Percentiles rank a stretch among this genome's conserved stretches.
Evolutionary conservation across 2,113 vertebrate species (phyloP).

Genomic region (Clarias gariepinus): DNA sequence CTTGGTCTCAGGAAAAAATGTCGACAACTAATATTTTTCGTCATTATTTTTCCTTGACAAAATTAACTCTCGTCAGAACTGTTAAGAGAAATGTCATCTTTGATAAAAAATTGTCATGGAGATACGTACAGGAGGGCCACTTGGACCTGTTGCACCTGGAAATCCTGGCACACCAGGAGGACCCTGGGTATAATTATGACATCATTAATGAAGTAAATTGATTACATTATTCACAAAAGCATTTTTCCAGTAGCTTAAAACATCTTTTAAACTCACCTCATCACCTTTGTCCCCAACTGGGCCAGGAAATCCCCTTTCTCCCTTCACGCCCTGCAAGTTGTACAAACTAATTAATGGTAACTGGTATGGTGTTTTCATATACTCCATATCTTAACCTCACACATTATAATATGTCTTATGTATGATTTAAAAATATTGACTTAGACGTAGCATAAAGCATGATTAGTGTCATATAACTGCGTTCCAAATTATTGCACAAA

Average conservation of each 20-base stretch:
- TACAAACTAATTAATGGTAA: constrained; percentile 40
- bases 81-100: neutral
- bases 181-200: constrained; percentile 72
- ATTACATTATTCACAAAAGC: constrained; percentile 38
- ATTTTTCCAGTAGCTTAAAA: constrained; percentile 22
- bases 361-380: neutral
- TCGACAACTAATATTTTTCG: too few relatives aligned
- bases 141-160: constrained; percentile 79
- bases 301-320: constrained; percentile 92
- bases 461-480: neutral
- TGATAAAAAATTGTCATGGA: neutral
- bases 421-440: too few relatives aligned
- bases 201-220: constrained; percentile 22
- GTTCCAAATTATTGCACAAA: too few relatives aligned
- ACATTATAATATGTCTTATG: neutral
- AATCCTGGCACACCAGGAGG: constrained; percentile 82
- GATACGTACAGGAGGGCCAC: constrained; percentile 80
- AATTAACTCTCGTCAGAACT: neutral
- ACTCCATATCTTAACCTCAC: neutral
- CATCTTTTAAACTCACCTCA: constrained; percentile 78
- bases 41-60: too few relatives aligned
- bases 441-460: neutral
- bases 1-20: too few relatives aligned
- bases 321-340: constrained; percentile 87
- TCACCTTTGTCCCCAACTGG: constrained; percentile 89